Conservation (phyloP, 2,113 vertebrate species). For the Xenus cinereus region DNA sequence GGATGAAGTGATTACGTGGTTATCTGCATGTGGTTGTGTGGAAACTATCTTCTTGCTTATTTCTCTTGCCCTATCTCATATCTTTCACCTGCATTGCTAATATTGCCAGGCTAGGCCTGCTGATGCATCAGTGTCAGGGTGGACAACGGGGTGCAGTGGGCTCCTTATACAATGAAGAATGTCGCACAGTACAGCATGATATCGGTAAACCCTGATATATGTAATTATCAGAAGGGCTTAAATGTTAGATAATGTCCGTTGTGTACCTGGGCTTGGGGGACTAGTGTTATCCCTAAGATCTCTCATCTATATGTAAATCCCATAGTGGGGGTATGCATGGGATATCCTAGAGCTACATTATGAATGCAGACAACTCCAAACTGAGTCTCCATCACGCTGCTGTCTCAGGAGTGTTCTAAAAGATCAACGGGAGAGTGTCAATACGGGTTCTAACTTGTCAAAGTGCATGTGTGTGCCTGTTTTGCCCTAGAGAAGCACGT, state of each 20-base stretch:
- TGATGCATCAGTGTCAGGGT: neutral
- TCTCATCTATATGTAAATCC: neutral
- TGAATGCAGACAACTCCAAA: neutral
- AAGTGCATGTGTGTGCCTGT: neutral
- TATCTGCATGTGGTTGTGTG: neutral
- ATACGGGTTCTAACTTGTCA: neutral
- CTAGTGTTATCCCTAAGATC: neutral
- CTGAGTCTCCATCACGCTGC: neutral
- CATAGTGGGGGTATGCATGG: neutral
- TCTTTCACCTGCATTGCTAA: neutral
- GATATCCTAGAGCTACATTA: neutral
- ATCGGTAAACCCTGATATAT: neutral
- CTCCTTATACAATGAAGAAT: neutral
- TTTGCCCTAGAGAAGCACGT: neutral
- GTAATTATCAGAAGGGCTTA: neutral
- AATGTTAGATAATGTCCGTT: neutral
- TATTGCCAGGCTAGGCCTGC: neutral
- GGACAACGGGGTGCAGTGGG: accelerated
- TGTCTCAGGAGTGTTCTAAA: neutral
- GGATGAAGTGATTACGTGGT: neutral
- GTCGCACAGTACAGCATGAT: neutral
- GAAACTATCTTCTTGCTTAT: neutral
- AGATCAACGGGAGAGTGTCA: neutral
- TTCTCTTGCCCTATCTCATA: neutral
- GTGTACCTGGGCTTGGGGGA: neutral